phyloP scores from a whole-genome alignment of 1,140 invertebrate species.

The Brachionus sp. region DNA sequence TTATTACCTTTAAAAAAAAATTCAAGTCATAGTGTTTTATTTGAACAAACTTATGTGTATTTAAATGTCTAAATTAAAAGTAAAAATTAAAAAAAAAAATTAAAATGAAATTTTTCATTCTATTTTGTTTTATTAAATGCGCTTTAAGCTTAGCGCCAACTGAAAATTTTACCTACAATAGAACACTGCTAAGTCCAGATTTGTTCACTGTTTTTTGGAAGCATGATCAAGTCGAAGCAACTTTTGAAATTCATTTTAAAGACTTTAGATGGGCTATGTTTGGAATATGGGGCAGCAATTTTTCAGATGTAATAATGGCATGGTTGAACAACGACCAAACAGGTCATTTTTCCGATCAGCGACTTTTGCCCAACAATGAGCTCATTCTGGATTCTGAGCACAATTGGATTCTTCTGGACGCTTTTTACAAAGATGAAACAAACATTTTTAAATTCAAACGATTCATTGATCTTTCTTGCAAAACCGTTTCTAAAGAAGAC shows the following conservation, averaged over 20 bases:
- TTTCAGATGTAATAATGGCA: constrained; percentile 23
- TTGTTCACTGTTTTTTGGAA: constrained; percentile 17
- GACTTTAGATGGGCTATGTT: constrained; percentile 27
- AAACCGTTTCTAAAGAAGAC: background rate
- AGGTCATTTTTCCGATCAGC: constrained; percentile 28
- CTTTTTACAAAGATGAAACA: background rate
- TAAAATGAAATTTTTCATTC: background rate
- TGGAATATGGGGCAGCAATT: background rate
- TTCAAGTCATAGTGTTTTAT: background rate
- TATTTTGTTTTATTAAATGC: background rate
- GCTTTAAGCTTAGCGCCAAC: background rate
- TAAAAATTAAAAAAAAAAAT: background rate
- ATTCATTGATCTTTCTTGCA: background rate
- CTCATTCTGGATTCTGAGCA: background rate
- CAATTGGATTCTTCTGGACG: constrained; percentile 30
- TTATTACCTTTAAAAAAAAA: background rate
- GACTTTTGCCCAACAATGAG: background rate
- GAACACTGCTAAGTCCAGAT: background rate
- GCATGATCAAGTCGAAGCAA: background rate
- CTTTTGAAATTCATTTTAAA: constrained; percentile 44
- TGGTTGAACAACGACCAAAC: constrained; percentile 22
- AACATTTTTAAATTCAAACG: constrained; percentile 29
- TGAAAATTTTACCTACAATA: background rate
- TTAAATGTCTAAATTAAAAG: background rate
- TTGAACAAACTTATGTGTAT: background rate